These are phyloP conservation scores for Venusia cambrica DNA, from an alignment of 2,888 invertebrate species.

Conservation along the genomic window DNA sequence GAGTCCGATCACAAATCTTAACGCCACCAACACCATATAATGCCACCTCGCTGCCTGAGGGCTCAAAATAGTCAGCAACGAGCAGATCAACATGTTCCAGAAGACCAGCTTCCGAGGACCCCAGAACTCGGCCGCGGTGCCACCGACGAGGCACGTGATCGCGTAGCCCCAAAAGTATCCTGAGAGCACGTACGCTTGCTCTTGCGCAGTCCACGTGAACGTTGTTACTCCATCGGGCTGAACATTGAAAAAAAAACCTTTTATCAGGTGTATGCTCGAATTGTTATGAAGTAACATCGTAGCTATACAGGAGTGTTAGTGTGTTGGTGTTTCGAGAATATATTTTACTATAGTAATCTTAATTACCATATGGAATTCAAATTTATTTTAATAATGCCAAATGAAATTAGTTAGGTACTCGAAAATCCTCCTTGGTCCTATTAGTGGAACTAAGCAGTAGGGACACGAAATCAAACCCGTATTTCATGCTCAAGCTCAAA, in stretches of 20 bases:
- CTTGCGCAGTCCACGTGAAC: conserved; percentile 80
- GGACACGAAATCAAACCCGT: no score
- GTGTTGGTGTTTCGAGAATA: no score
- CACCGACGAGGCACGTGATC: conserved; percentile 82
- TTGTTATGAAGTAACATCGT: no score
- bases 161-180: conserved; percentile 81
- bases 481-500: no score
- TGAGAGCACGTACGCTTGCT: conserved; percentile 84
- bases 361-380: no score
- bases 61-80: conserved; percentile 81
- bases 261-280: no score
- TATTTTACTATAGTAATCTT: background rate
- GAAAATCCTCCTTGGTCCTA: no score
- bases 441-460: no score
- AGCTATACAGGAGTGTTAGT: no score
- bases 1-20: conserved; percentile 82
- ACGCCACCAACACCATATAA: conserved; percentile 78
- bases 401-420: no score
- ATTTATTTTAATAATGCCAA: no score
- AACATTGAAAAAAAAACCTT: conserved; percentile 20
- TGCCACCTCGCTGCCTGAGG: conserved; percentile 82
- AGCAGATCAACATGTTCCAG: conserved; percentile 75
- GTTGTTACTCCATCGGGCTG: conserved; percentile 64
- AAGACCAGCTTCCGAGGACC: conserved; percentile 82
- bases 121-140: conserved; percentile 84